Percentiles rank a stretch among this genome's conserved stretches.
Evolutionary conservation across 2,888 invertebrate species (phyloP).

Genomic region (Eristalis intricaria): DNA sequence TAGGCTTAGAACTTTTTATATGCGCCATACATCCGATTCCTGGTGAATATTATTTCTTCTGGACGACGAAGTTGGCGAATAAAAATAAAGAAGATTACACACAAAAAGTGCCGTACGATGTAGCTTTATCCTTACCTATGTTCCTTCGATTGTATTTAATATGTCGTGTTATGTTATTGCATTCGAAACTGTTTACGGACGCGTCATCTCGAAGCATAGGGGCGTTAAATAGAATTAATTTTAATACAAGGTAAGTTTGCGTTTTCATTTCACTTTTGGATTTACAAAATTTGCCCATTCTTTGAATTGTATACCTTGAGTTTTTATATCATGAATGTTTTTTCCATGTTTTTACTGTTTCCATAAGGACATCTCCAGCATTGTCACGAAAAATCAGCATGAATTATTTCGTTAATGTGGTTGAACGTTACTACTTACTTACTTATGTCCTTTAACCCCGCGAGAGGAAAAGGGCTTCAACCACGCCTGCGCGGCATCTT

Average conservation of each 20-base stretch:
- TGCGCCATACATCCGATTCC: constrained; percentile 99
- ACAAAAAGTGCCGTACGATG: constrained; percentile 95
- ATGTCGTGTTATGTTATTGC: constrained; percentile 99
- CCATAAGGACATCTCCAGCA: no score
- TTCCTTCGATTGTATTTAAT: constrained; percentile 99
- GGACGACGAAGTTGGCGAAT: constrained; percentile 97
- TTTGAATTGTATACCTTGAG: no score
- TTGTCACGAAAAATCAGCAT: no score
- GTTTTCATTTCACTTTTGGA: not conserved
- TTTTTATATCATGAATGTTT: not conserved
- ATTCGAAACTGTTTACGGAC: constrained; percentile 99
- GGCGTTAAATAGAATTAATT: constrained; percentile 98
- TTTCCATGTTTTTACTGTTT: no score
- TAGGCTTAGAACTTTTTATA: constrained; percentile 94
- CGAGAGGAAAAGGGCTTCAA: no score
- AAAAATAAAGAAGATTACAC: constrained; percentile 88
- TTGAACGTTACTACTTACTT: no score
- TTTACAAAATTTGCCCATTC: no score
- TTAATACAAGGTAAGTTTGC: constrained; percentile 91
- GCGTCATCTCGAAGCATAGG: constrained; percentile 99
- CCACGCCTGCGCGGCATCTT: no score
- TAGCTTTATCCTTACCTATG: constrained; percentile 99
- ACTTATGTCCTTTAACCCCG: no score
- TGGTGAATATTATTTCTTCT: constrained; percentile 96
- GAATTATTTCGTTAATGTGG: no score